Evolutionary conservation across 2,888 invertebrate species (phyloP).

Genomic region (Hypercompe scribonia): DNA sequence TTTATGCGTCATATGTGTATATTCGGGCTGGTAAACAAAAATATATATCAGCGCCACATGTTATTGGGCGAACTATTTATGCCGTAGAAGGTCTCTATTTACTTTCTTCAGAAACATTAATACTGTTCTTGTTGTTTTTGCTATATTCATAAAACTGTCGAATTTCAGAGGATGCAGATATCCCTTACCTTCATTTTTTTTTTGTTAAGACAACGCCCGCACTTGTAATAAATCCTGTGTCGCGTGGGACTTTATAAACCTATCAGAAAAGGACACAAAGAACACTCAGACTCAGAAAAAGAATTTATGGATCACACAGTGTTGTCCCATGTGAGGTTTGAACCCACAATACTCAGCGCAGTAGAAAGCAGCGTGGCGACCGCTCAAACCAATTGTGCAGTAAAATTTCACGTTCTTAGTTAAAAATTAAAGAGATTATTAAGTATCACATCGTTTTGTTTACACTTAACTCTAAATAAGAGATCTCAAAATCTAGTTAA

Average conservation of each 20-base stretch:
- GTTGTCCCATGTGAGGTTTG: no score
- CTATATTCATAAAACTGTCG: not conserved
- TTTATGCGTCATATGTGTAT: not conserved
- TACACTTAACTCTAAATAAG: not conserved
- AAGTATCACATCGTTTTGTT: not conserved
- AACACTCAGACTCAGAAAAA: no score
- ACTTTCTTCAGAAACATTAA: not conserved
- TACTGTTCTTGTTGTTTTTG: not conserved
- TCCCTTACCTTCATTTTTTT: no score
- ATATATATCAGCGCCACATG: not conserved
- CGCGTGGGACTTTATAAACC: no score
- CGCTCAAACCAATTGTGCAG: no score
- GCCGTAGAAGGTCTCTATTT: not conserved
- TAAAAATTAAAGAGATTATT: not conserved
- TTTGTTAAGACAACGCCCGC: no score
- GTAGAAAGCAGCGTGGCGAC: no score
- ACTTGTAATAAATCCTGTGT: no score
- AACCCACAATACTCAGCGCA: no score
- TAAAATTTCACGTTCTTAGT: no score
- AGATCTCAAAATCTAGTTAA: not conserved
- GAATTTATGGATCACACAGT: no score
- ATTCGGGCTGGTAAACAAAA: not conserved
- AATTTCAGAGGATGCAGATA: not conserved
- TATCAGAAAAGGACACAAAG: no score
- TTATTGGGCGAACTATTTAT: not conserved